These are phyloP conservation scores for Athalia rosae DNA, from an alignment of 2,888 invertebrate genomes.

Conservation along the genomic window DNA sequence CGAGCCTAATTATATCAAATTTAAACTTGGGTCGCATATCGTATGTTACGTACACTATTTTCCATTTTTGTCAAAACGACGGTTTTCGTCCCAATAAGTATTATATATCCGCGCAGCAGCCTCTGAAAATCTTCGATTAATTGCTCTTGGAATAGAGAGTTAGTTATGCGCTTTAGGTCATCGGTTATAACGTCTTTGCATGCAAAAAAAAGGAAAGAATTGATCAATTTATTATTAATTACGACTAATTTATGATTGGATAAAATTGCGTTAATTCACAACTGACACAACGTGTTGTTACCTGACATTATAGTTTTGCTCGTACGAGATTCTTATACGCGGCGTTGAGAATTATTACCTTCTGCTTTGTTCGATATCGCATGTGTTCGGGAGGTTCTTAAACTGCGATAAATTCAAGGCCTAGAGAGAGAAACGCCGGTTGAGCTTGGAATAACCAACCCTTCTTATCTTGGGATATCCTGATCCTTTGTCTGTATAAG, in stretches of 20 bases:
- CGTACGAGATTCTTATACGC: too few species aligned
- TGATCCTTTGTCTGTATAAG: conserved; percentile 39
- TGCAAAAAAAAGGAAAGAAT: background rate
- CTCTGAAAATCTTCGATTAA: conserved; percentile 24
- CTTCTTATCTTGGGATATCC: conserved; percentile 40
- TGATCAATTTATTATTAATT: background rate
- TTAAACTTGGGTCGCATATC: too few species aligned
- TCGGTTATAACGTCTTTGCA: background rate
- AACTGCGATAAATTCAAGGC: conserved; percentile 34
- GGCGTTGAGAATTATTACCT: background rate
- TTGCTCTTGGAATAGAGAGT: conserved; percentile 13
- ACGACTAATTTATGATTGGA: background rate
- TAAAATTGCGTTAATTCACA: background rate
- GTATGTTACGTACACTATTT: too few species aligned
- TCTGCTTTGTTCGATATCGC: background rate
- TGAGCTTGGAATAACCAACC: conserved; percentile 3
- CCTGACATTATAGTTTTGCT: too few species aligned
- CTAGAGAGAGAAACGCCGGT: conserved; percentile 12
- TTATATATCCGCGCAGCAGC: background rate
- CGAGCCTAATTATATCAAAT: too few species aligned
- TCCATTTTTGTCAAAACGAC: too few species aligned
- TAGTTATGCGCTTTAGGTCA: conserved; percentile 31
- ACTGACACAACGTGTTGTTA: too few species aligned
- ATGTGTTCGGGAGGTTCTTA: conserved; percentile 20
- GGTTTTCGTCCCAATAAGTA: too few species aligned